Percentiles rank a stretch among this genome's conserved stretches.
Conservation (phyloP, 2,888 invertebrate genomes). For the Drosophila subsilvestris region DNA sequence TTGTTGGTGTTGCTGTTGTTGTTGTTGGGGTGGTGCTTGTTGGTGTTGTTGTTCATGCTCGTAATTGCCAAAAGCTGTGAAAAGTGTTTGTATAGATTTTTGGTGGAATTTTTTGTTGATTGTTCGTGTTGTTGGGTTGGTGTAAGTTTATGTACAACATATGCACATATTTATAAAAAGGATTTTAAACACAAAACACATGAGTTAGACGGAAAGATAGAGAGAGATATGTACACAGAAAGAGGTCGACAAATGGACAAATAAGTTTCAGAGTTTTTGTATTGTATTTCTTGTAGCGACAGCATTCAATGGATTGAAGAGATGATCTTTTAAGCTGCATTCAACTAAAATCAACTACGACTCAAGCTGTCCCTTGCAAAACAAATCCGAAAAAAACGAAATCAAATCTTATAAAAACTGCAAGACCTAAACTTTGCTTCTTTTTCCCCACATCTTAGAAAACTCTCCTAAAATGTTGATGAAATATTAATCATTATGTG, state of each 20-base stretch:
- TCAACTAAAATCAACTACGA: not conserved
- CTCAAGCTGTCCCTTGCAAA: not conserved
- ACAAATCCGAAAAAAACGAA: not conserved
- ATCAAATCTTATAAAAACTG: not conserved
- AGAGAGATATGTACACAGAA: constrained; percentile 15
- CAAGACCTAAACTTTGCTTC: no score
- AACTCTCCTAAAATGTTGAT: not conserved
- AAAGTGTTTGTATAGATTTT: constrained; percentile 52
- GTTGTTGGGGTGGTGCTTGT: constrained; percentile 36
- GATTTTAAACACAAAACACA: constrained; percentile 62
- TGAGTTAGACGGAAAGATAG: constrained; percentile 57
- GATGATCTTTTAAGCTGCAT: constrained; percentile 6
- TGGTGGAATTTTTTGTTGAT: constrained; percentile 27
- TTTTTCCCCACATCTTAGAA: not conserved
- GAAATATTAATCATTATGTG: not conserved
- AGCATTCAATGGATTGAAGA: constrained; percentile 29
- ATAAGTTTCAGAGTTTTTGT: constrained; percentile 11
- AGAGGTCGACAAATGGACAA: not conserved
- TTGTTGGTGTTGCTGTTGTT: constrained; percentile 54
- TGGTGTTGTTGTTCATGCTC: constrained; percentile 71
- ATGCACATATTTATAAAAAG: constrained; percentile 41
- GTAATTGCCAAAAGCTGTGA: constrained; percentile 62
- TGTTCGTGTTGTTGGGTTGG: constrained; percentile 7
- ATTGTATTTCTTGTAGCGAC: constrained; percentile 1
- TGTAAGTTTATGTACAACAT: constrained; percentile 23